These are phyloP conservation scores for Cepphus grylle DNA, from an alignment of 2,113 vertebrate genomes.

Conservation along the genomic window DNA sequence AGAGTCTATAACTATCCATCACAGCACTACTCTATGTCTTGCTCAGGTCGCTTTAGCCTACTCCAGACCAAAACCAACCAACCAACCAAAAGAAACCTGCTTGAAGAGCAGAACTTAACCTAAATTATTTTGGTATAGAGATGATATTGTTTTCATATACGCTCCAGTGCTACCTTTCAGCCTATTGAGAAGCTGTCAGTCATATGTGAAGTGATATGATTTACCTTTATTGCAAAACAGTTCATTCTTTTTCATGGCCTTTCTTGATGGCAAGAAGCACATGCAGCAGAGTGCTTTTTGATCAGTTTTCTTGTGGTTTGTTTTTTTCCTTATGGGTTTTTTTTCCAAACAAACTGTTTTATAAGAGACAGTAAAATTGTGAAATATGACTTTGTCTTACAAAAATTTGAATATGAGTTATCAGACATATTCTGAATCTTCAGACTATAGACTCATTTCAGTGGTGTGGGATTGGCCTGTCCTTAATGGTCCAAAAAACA, in stretches of 20 bases:
- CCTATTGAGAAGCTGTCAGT: background rate
- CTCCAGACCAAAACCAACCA: background rate
- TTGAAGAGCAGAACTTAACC: background rate
- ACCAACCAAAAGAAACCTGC: background rate
- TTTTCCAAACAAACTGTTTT: background rate
- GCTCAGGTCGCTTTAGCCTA: background rate
- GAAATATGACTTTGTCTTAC: background rate
- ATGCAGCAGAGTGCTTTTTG: background rate
- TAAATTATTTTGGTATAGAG: background rate
- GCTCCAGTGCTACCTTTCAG: background rate
- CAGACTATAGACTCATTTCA: background rate
- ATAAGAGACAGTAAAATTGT: background rate
- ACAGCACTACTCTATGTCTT: background rate
- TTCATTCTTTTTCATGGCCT: background rate
- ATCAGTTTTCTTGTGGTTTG: background rate
- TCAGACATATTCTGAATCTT: background rate
- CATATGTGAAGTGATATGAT: background rate
- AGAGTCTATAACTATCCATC: background rate
- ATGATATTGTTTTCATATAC: background rate
- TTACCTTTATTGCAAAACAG: background rate
- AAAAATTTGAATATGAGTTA: background rate
- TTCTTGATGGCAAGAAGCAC: background rate
- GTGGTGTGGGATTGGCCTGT: background rate
- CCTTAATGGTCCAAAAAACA: background rate
- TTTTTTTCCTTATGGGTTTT: background rate